A percentile compares a stretch with the other conserved stretches of the same genome.
phyloP scores from a whole-genome alignment of 2,113 vertebrate genomes.

The Octodon degus region DNA sequence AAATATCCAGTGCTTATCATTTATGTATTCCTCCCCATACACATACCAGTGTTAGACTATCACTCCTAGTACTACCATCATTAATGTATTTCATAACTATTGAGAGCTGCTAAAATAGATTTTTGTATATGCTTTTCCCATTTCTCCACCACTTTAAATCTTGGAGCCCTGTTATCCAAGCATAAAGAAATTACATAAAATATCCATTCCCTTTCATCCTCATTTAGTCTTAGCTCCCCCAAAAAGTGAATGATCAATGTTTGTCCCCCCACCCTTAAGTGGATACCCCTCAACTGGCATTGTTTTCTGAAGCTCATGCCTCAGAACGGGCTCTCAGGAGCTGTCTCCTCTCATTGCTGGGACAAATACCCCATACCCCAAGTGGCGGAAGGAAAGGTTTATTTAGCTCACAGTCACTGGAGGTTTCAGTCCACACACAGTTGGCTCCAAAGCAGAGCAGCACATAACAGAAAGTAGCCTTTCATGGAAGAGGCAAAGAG shows the following conservation, averaged over 20 bases:
- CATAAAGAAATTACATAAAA: neutral
- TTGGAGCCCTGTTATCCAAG: neutral
- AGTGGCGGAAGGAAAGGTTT: no score
- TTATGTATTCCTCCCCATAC: neutral
- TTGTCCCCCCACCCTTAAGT: neutral
- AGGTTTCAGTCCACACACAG: no score
- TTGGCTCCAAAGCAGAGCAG: no score
- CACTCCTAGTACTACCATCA: neutral
- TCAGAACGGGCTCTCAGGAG: neutral
- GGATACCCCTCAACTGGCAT: neutral
- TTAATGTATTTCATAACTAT: conserved; percentile 28
- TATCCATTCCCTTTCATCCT: neutral
- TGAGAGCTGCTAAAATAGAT: neutral
- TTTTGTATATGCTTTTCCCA: neutral
- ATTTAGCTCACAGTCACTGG: no score
- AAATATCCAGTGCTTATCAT: neutral
- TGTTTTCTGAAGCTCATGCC: neutral
- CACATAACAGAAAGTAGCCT: no score
- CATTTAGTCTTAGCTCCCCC: neutral
- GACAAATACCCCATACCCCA: no score
- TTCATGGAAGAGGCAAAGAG: no score
- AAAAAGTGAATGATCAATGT: neutral
- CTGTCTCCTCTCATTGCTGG: no score
- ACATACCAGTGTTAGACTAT: neutral
- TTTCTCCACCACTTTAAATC: neutral